These are phyloP conservation scores for Drosophila mimica DNA, from an alignment of 2,888 invertebrate species.

Conservation along the genomic window DNA sequence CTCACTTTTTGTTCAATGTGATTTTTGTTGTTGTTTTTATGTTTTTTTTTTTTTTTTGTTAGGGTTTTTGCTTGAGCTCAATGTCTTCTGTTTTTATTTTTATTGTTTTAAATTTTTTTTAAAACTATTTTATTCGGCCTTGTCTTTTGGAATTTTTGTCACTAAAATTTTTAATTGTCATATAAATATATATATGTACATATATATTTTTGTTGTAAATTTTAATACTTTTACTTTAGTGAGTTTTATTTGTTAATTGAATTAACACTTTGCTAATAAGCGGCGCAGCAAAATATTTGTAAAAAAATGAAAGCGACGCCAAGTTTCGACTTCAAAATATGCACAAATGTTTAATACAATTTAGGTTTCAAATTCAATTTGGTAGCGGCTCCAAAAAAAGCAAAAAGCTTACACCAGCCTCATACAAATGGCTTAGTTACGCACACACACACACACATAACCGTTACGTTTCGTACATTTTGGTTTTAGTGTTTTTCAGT, in stretches of 20 bases:
- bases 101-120: constrained; percentile 35
- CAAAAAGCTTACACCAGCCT: constrained; percentile 27
- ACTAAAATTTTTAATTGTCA: constrained; percentile 3
- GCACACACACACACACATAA: constrained; percentile 11
- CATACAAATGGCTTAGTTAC: constrained; percentile 69
- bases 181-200: background rate
- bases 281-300: constrained; percentile 53
- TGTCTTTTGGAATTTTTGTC: constrained; percentile 21
- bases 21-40: constrained; percentile 43
- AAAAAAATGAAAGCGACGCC: constrained; percentile 68
- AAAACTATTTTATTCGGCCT: constrained; percentile 22
- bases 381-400: constrained; percentile 16
- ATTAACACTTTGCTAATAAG: constrained; percentile 69
- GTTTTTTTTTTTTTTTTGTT: constrained; percentile 41
- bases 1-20: constrained; percentile 80
- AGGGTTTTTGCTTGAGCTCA: constrained; percentile 58
- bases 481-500: constrained; percentile 2
- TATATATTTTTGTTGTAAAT: constrained; percentile 11
- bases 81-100: constrained; percentile 21
- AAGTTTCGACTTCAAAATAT: constrained; percentile 21
- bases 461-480: constrained; percentile 49
- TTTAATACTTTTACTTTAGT: constrained; percentile 18
- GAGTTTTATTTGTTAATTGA: constrained; percentile 29
- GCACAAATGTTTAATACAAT: constrained; percentile 18
- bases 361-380: constrained; percentile 42